These are phyloP conservation scores for Palythoa heliodiscus DNA, from an alignment of 92 coral and sea anemone species.

Conservation along the genomic window DNA sequence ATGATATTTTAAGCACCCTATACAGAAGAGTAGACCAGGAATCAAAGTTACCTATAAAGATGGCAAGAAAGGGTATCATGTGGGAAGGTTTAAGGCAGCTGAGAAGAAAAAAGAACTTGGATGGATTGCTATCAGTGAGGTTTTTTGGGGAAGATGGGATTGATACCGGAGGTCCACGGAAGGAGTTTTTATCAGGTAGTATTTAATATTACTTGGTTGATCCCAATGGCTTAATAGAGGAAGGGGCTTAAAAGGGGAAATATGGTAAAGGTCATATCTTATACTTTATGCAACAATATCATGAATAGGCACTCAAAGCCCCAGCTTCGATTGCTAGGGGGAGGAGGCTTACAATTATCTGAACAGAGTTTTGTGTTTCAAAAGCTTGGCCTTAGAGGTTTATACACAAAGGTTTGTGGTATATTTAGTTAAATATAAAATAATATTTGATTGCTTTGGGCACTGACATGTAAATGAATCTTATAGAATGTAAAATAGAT, in stretches of 20 bases:
- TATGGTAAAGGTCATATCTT: slow-evolving; percentile 13
- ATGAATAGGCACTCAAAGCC: slow-evolving; percentile 7
- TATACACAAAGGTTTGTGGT: slow-evolving; percentile 29
- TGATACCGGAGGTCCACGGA: slow-evolving; percentile 51
- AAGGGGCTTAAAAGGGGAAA: slow-evolving; percentile 21
- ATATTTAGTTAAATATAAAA: slow-evolving; percentile 30
- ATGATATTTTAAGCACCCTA: slow-evolving; percentile 49
- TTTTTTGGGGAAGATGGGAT: slow-evolving; percentile 49
- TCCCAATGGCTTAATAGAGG: slow-evolving; percentile 26
- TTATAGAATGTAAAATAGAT: slow-evolving; percentile 32
- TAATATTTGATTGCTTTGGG: slow-evolving; percentile 25
- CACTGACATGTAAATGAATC: slow-evolving; percentile 28
- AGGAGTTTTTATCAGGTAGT: slow-evolving; percentile 45
- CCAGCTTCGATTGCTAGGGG: slow-evolving; percentile 14
- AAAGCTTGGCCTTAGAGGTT: slow-evolving; percentile 32
- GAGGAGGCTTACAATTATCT: slow-evolving; percentile 24
- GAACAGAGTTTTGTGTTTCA: slow-evolving; percentile 33
- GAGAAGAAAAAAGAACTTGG: slow-evolving; percentile 38
- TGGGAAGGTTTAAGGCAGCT: slow-evolving; percentile 46
- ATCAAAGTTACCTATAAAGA: slow-evolving; percentile 15
- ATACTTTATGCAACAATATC: slow-evolving; percentile 5
- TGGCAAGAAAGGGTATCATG: slow-evolving; percentile 46
- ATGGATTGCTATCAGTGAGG: slow-evolving; percentile 43
- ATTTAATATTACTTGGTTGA: slow-evolving; percentile 30
- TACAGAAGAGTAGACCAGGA: slow-evolving; percentile 44